phyloP scores from a whole-genome alignment of 2,113 vertebrate species.

The Fregata magnificens region DNA sequence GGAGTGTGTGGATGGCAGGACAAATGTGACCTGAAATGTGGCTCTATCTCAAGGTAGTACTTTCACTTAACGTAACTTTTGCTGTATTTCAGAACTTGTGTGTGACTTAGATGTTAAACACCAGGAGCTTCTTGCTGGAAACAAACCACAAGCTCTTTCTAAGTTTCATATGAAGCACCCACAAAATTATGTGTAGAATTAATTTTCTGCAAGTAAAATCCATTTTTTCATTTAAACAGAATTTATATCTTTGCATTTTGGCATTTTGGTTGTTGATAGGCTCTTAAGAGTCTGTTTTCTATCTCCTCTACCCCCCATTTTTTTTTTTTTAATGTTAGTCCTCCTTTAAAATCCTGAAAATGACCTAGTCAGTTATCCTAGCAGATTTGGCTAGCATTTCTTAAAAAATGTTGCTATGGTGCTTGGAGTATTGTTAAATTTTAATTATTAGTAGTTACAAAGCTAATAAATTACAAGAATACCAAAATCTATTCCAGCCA shows the following conservation, averaged over 20 bases:
- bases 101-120: background rate
- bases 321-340: background rate
- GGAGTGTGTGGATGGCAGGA: background rate
- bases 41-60: background rate
- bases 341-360: background rate
- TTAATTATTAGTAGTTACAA: conserved; percentile 71
- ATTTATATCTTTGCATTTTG: background rate
- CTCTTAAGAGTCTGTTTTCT: background rate
- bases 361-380: background rate
- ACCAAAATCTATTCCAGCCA: conserved; percentile 60
- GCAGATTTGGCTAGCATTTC: conserved; percentile 3
- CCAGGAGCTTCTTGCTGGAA: background rate
- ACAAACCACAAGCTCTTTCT: background rate
- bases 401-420: conserved; percentile 26
- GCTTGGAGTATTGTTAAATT: conserved; percentile 45
- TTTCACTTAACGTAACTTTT: background rate
- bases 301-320: background rate
- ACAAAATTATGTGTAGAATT: background rate
- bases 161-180: background rate
- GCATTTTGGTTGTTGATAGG: background rate
- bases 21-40: background rate
- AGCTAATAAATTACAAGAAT: conserved; percentile 69
- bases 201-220: background rate
- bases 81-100: background rate
- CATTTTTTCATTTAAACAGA: background rate